Percentiles rank a stretch among this genome's conserved stretches.
These are phyloP conservation scores for Salmo trutta DNA, from an alignment of 2,797 vertebrate species.

Conservation along the genomic window DNA sequence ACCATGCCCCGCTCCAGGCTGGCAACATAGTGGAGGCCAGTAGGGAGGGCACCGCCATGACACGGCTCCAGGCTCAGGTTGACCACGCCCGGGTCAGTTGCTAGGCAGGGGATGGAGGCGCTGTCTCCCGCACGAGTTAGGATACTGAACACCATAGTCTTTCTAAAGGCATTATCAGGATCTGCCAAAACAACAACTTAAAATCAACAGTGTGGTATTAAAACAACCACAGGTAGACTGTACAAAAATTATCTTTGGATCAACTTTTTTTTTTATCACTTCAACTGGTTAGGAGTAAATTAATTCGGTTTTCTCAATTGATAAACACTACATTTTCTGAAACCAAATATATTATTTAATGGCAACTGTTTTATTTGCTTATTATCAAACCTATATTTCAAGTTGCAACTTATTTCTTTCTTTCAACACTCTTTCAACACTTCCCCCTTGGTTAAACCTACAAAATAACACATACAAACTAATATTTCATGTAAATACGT, in stretches of 20 bases:
- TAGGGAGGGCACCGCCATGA: constrained; percentile 67
- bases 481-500: too few relatives aligned
- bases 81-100: constrained; percentile 85
- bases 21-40: constrained; percentile 72
- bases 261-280: too few relatives aligned
- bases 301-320: too few relatives aligned
- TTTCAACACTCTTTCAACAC: too few relatives aligned
- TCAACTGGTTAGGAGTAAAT: too few relatives aligned
- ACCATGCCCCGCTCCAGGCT: constrained; percentile 84
- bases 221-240: constrained; percentile 27
- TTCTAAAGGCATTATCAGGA: constrained; percentile 86
- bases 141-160: constrained; percentile 69
- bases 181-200: constrained; percentile 75
- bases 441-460: too few relatives aligned
- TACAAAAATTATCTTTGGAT: too few relatives aligned
- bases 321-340: too few relatives aligned
- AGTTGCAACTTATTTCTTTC: too few relatives aligned
- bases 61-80: constrained; percentile 82
- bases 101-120: constrained; percentile 82
- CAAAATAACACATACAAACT: too few relatives aligned
- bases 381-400: too few relatives aligned
- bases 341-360: constrained; percentile 9
- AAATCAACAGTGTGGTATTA: constrained; percentile 50
- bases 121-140: constrained; percentile 78
- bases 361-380: too few relatives aligned